These are phyloP conservation scores for Valencia hispanica DNA, from an alignment of 2,797 vertebrate species.

Conservation along the genomic window DNA sequence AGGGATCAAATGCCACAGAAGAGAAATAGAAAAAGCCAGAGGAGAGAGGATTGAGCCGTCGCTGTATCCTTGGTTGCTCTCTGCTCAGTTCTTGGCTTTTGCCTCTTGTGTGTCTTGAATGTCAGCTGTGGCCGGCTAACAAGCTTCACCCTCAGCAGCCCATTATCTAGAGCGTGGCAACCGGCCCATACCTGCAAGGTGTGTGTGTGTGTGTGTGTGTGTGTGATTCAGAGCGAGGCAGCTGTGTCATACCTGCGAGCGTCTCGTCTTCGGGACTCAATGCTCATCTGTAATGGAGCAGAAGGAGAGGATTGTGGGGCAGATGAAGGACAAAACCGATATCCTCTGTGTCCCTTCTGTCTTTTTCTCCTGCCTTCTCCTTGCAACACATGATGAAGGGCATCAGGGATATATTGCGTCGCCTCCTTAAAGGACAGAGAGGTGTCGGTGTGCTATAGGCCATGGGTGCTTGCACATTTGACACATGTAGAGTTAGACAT, in stretches of 20 bases:
- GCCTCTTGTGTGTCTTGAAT: slow-evolving; percentile 37
- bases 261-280: slow-evolving; percentile 76
- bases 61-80: slow-evolving; percentile 34
- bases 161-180: slow-evolving; percentile 78
- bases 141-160: slow-evolving; percentile 72
- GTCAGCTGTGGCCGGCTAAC: slow-evolving; percentile 73
- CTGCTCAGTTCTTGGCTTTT: slow-evolving; percentile 41
- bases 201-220: slow-evolving; percentile 40
- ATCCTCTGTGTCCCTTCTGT: slow-evolving; percentile 45
- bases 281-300: slow-evolving; percentile 65
- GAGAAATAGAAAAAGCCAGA: slow-evolving; percentile 20
- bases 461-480: slow-evolving; percentile 8
- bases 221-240: slow-evolving; percentile 77
- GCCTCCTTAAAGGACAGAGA: slow-evolving; percentile 62
- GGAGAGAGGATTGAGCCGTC: slow-evolving; percentile 49
- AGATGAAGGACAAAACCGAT: slow-evolving; percentile 66
- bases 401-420: slow-evolving; percentile 12
- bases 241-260: slow-evolving; percentile 83
- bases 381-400: slow-evolving; percentile 26
- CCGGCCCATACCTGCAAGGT: slow-evolving; percentile 77
- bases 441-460: slow-evolving; percentile 59
- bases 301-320: slow-evolving; percentile 59
- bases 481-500: slow-evolving; percentile 3
- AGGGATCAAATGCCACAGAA: slow-evolving; percentile 1
- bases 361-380: slow-evolving; percentile 32